Evolutionary conservation across 2,797 vertebrate genomes (phyloP), one percentile per base, ranked within the genome.

Genomic region (Thunnus albacares): DNA sequence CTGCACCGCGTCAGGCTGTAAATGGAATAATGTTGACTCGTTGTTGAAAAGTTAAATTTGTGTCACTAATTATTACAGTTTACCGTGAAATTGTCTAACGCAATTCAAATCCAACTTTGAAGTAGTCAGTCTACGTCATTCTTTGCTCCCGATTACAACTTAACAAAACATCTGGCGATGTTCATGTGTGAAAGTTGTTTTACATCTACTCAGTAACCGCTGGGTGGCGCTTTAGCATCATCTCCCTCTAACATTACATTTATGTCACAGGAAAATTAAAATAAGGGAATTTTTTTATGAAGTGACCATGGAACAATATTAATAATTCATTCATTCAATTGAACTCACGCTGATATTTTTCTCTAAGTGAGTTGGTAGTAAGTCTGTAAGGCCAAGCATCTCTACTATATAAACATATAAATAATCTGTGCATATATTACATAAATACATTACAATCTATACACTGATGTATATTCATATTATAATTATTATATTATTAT

Each of bases 141-240:
- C 13, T 67, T 61, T 74, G 0, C 6, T 62, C 10, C 52, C 1
- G 33, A 1, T 26, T 26, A 20, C 2, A 28, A 28, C 12, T 1
- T 61, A 78, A 22, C 1, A 30, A 73, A 67, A 61, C 11, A 4
- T 72, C 4, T 49, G 17, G 7, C 47, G 33, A 43, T 33, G 17
- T 17, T 49, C 45, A 56, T 68, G 13, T 43, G 22, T 49, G 9
- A 38, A 14, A 6, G 17, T 18, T 49, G 45, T 59, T 62, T 56
- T 2, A 22, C 15, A 38, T 17, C 9, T 13, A 10, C 5, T 5
- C 11, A 6, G 13, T 7, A 1, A 0, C 77, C 87, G 8, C 79
- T 80, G 89, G 93, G 89, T 92, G 91, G 84, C 72, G 84, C 85
- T 66, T 35, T 65, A 49, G 70, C 15, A 30, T 30, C 28, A 30